Evolutionary conservation across 2,113 vertebrate genomes (phyloP), one percentile per base, ranked within the genome.

Genomic region (Callopanchax toddi): DNA sequence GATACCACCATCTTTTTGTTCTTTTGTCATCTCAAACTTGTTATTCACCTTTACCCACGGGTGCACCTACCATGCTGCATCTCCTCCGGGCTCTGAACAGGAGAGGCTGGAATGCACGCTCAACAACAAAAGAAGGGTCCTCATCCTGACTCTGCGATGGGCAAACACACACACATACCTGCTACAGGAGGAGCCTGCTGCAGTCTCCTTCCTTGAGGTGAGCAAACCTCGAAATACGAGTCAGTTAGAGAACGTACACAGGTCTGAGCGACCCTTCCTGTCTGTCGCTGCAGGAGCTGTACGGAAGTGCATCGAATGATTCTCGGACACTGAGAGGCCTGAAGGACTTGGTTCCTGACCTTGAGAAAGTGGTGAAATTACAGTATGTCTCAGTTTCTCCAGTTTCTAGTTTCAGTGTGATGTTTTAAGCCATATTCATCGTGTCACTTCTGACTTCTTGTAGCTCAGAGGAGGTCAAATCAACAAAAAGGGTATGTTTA

Each of bases 41-140:
- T 10, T 65, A 9, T 74, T 65, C 6, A 18, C 75, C 89, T 78
- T 90, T 92, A 88, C 91, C 86, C 73, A 4, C 3, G 15, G 60
- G 55, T 74, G 89, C 76, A 99, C 95, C 86, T 99, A 98, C 85
- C 96, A 98, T 50, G 92, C 93, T 54, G 92, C 95, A 78, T 91
- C 95, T 71, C 96, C 95, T 0, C 96, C 96, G 64, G 96, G 95
- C 71, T 95, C 96, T 4, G 97, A 99, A 55, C 97, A 98, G 86
- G 97, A 99, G 86, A 94, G 94, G 67, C 73, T 96, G 91, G 96
- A 99, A 78, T 96, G 96, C 39, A 86, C 94, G 1, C 84, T 97
- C 67, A 96, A 95, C 90, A 95, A 89, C 50, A 99, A 99, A 86
- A 93, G 94, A 45, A 87, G 94, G 74, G 95, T 93, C 71, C 87